phyloP scores from a whole-genome alignment of 2,888 invertebrate genomes.

The Maniola hyperantus region DNA sequence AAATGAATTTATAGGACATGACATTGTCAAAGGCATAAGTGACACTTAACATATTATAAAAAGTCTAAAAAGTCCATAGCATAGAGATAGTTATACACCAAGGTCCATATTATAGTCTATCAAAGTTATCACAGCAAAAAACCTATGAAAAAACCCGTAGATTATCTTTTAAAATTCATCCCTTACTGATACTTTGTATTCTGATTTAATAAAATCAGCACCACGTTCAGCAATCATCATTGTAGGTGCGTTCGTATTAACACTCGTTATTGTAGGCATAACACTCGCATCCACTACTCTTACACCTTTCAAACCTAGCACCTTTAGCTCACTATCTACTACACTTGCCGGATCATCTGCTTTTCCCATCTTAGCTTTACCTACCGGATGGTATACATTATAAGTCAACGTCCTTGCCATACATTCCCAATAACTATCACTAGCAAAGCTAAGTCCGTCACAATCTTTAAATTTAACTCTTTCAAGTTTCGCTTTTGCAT shows the following conservation, averaged over 20 bases:
- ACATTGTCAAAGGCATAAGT: slow-evolving; percentile 29
- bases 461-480: slow-evolving; percentile 63
- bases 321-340: slow-evolving; percentile 60
- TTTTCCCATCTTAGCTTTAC: slow-evolving; percentile 72
- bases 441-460: slow-evolving; percentile 57
- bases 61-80: no score
- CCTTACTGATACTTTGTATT: slow-evolving; percentile 41
- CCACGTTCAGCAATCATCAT: slow-evolving; percentile 77
- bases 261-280: slow-evolving; percentile 74
- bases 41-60: no score
- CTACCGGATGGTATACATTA: slow-evolving; percentile 73
- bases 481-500: slow-evolving; percentile 58
- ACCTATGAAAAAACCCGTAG: no score
- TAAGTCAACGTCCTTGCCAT: slow-evolving; percentile 70
- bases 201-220: slow-evolving; percentile 69
- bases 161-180: slow-evolving; percentile 5
- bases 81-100: no score
- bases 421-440: slow-evolving; percentile 71
- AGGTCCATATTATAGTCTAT: no score
- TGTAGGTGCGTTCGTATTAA: slow-evolving; percentile 68
- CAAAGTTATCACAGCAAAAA: not conserved
- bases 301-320: slow-evolving; percentile 57
- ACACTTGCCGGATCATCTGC: slow-evolving; percentile 56
- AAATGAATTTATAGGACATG: slow-evolving; percentile 38
- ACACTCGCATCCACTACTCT: slow-evolving; percentile 72